phyloP scores from a whole-genome alignment of 2,888 invertebrate genomes.

The Spodoptera littoralis region DNA sequence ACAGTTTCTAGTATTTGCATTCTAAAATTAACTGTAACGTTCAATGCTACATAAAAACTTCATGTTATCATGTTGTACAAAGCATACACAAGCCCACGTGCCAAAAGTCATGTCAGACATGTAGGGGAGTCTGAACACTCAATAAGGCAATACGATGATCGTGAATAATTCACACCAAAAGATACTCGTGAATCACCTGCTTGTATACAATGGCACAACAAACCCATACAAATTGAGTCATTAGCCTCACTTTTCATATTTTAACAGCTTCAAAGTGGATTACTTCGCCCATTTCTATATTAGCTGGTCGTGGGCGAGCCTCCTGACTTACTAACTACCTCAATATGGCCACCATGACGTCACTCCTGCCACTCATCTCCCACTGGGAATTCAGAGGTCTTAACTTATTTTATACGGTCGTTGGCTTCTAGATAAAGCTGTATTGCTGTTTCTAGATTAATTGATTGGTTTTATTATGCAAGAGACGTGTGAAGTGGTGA shows the following conservation, averaged over 20 bases:
- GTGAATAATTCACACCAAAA: slow-evolving; percentile 37
- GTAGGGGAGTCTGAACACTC: slow-evolving; percentile 1
- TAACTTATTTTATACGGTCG: slow-evolving; percentile 30
- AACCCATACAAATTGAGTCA: slow-evolving; percentile 11
- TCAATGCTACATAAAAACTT: too few relatives aligned
- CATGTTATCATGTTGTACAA: too few relatives aligned
- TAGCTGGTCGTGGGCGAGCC: slow-evolving; percentile 43
- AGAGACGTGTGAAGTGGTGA: neutral
- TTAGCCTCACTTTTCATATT: slow-evolving; percentile 39
- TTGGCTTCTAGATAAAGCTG: slow-evolving; percentile 36
- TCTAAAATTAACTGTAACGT: too few relatives aligned
- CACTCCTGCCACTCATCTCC: slow-evolving; percentile 40
- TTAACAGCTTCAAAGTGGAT: slow-evolving; percentile 31
- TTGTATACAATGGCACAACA: slow-evolving; percentile 10
- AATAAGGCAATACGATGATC: slow-evolving; percentile 29
- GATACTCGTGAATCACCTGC: slow-evolving; percentile 35
- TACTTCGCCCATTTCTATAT: slow-evolving; percentile 34
- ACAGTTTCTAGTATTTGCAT: too few relatives aligned
- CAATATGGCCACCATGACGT: slow-evolving; percentile 46
- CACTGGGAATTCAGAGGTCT: slow-evolving; percentile 29
- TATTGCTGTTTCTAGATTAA: slow-evolving; percentile 32
- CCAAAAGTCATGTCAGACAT: too few relatives aligned
- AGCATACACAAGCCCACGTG: too few relatives aligned
- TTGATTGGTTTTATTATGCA: slow-evolving; percentile 17
- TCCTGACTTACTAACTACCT: slow-evolving; percentile 28